Percentiles rank a stretch among this genome's conserved stretches.
These are phyloP conservation scores for Sesamia nonagrioides DNA, from an alignment of 1,140 invertebrate genomes.

Conservation along the genomic window DNA sequence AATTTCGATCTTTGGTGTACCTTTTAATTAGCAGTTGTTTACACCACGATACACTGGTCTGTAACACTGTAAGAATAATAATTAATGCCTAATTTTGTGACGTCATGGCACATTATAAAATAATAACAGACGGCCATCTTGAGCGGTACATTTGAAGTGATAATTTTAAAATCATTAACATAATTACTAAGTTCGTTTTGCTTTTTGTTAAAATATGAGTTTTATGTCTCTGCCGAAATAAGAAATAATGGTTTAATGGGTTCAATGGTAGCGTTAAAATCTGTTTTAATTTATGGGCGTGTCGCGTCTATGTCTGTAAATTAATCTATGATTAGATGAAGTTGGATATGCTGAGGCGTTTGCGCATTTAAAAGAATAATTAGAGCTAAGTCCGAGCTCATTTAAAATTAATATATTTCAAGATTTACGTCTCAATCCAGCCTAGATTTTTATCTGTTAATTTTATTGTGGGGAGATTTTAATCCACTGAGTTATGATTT, in stretches of 20 bases:
- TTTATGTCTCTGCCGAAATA: constrained; percentile 48
- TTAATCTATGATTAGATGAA: constrained; percentile 36
- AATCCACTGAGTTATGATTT: background rate
- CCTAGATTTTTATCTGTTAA: background rate
- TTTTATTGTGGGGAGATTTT: constrained; percentile 2
- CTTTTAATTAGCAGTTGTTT: constrained; percentile 63
- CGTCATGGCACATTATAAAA: constrained; percentile 61
- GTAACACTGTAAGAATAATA: constrained; percentile 70
- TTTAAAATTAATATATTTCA: constrained; percentile 15
- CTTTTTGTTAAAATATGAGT: constrained; percentile 24
- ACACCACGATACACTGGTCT: constrained; percentile 60
- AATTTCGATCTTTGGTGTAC: constrained; percentile 44
- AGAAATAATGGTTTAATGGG: constrained; percentile 42
- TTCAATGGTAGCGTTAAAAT: constrained; percentile 45
- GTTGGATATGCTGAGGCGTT: background rate
- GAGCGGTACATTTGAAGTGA: constrained; percentile 48
- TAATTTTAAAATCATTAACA: constrained; percentile 48
- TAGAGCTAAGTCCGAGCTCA: background rate
- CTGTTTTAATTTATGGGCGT: constrained; percentile 40
- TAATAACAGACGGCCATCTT: constrained; percentile 49
- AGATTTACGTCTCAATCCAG: constrained; percentile 12
- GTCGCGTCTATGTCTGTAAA: constrained; percentile 28
- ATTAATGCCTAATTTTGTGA: constrained; percentile 76
- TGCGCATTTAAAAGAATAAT: constrained; percentile 17
- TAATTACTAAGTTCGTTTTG: constrained; percentile 42